Evolutionary conservation across 2,797 vertebrate genomes (phyloP).

Genomic region (Pipistrellus nathusii): DNA sequence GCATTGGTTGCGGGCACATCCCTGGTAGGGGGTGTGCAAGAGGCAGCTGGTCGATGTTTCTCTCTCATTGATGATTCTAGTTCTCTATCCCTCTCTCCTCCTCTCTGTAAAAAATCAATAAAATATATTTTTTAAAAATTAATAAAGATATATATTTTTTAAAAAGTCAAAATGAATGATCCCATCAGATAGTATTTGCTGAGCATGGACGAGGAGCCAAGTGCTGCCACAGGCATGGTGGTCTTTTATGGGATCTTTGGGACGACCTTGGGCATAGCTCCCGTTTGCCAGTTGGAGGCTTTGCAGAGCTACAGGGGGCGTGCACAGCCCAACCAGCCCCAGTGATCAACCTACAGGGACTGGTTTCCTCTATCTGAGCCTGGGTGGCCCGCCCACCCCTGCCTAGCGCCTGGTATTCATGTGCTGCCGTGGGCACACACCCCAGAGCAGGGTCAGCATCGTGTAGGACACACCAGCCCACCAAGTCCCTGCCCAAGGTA

Average conservation of each 20-base stretch:
- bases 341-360: rapidly evolving
- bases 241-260: background rate
- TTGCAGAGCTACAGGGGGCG: no score
- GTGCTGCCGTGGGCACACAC: rapidly evolving
- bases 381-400: background rate
- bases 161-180: background rate
- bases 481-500: background rate
- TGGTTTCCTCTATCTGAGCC: background rate
- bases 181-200: background rate
- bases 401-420: background rate
- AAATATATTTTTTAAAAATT: no score
- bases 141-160: no score
- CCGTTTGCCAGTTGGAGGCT: background rate
- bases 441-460: background rate
- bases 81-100: no score
- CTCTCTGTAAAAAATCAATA: no score
- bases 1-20: no score
- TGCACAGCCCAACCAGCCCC: no score
- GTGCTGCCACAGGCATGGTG: background rate
- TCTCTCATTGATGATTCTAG: no score
- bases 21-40: no score
- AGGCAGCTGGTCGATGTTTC: no score
- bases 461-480: background rate
- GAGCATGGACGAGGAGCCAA: background rate
- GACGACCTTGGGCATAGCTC: background rate